phyloP scores from a whole-genome alignment of 2,113 vertebrate genomes.

The Myiopsitta monachus region DNA sequence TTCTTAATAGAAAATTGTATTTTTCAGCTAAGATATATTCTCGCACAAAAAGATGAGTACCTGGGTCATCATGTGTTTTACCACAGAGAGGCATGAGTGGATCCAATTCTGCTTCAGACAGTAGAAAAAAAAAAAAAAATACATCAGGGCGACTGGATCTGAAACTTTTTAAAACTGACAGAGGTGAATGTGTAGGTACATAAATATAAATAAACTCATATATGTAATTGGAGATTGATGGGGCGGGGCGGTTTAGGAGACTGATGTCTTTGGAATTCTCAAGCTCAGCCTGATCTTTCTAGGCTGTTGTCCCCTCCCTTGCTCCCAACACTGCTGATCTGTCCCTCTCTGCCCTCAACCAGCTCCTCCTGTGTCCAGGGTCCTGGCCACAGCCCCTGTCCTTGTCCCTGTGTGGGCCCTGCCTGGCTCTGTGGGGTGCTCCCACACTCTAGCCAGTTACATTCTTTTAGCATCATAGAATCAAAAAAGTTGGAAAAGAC shows the following conservation, averaged over 20 bases:
- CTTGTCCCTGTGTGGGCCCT: neutral
- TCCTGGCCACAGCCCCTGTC: neutral
- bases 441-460: neutral
- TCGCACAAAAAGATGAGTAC: neutral
- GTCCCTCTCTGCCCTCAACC: neutral
- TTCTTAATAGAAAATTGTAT: neutral
- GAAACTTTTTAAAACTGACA: neutral
- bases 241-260: neutral
- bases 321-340: neutral
- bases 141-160: neutral
- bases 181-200: neutral
- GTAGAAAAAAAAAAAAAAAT: neutral
- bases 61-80: neutral
- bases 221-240: neutral
- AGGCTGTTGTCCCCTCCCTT: neutral
- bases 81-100: neutral
- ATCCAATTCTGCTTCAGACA: neutral
- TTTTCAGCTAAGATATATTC: neutral
- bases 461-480: neutral
- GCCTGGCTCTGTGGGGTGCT: neutral
- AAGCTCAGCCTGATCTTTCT: neutral
- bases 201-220: accelerated
- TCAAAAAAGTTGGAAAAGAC: neutral
- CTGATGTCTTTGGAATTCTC: neutral
- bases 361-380: neutral